Base-by-base conservation (phyloP, 2,797 vertebrate species). In the Spinus pinus region DNA sequence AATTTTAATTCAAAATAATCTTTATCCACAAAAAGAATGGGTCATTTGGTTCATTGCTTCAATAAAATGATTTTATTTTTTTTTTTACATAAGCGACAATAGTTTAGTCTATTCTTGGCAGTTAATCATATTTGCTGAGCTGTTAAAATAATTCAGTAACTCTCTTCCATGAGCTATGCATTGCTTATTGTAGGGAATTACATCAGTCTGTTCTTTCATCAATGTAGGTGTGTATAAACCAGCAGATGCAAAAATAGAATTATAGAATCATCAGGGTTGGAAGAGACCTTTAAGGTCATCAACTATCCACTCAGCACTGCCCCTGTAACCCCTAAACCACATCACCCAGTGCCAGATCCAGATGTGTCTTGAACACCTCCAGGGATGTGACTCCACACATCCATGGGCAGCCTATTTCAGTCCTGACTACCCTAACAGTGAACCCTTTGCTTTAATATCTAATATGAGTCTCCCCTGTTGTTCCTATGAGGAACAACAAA, bases 1-100 rank as follows among this genome's bases (percentile, higher is more conserved):
- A 77, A 58, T 74, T 92, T 89, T 92, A 81, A 80, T 92, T 91
- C 71, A 75, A 94, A 78, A 67, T 80, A 90, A 39, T 77, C 67
- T 79, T 84, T 82, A 66, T 54, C 37, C 23, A n/a, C 62, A 72
- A 80, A 90, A 84, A 86, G 74, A 93, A 65, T 73, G 60, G 77
- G 46, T 81, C 33, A 61, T 69, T 69, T 88, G 66, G 50, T 91
- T 88, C 51, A 81, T 65, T 75, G 81, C 54, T 86, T 90, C 83
- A 50, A 18, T 74, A 64, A 77, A 58, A 35, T 30, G 0, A 17
- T 39, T n/a, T 33, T 35, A 35, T 9, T 35, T 56, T 54, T 47
- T 44, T 53, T 67, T 62, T 61, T 25, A 41, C 5, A 20, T 49
- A 71, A 37, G 7, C 62, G 81, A 69, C 37, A 86, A 47, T 57